Evolutionary conservation across 2,797 vertebrate genomes (phyloP).

Genomic region (Ctenochaetus hawaiiensis): DNA sequence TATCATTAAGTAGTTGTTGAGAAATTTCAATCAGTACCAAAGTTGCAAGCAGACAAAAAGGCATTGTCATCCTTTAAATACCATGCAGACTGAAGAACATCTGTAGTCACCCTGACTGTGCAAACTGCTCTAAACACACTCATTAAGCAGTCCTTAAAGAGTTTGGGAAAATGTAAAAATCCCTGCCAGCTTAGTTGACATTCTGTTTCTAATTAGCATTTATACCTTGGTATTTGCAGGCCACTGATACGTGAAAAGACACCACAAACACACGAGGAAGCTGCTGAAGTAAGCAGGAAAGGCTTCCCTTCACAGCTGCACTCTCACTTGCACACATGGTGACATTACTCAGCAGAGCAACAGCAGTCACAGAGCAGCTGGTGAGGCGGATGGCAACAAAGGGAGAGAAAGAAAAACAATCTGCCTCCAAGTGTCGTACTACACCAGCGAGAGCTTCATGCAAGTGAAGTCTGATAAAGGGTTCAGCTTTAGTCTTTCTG

Average conservation of each 20-base stretch:
- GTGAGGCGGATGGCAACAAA: conserved; percentile 45
- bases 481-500: background rate
- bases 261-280: conserved; percentile 32
- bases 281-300: conserved; percentile 64
- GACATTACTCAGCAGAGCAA: conserved; percentile 64
- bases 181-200: no score
- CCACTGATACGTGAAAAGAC: conserved; percentile 6
- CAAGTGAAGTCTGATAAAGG: background rate
- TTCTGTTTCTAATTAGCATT: background rate
- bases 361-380: conserved; percentile 70
- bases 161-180: background rate
- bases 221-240: background rate
- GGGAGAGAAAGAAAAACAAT: conserved; percentile 35
- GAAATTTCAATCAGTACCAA: background rate
- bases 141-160: no score
- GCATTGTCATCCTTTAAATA: background rate
- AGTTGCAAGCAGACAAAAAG: background rate
- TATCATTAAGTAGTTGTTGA: no score
- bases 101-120: background rate
- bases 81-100: background rate
- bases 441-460: conserved; percentile 7
- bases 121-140: background rate
- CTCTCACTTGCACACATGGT: conserved; percentile 72
- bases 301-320: conserved; percentile 45
- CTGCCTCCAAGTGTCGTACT: conserved; percentile 18